phyloP scores from a whole-genome alignment of 2,797 vertebrate genomes.

The Galago senegalensis region DNA sequence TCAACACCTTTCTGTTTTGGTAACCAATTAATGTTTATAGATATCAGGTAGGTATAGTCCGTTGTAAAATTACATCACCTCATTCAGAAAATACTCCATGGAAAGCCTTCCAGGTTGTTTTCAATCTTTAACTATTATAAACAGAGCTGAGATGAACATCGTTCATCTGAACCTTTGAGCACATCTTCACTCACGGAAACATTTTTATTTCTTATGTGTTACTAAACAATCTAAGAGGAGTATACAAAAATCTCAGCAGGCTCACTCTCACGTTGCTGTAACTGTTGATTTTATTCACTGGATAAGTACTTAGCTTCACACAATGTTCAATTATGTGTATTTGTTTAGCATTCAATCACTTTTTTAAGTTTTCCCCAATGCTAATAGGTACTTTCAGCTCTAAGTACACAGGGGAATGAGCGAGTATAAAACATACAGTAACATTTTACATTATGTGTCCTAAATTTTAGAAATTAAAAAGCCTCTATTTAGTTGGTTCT shows the following conservation, averaged over 20 bases:
- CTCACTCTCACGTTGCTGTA: not conserved
- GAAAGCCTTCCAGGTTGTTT: not conserved
- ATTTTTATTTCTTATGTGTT: conserved; percentile 40
- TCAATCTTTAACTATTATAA: not conserved
- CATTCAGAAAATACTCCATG: not conserved
- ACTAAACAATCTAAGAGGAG: conserved; percentile 39
- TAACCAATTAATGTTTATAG: not conserved
- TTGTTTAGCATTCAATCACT: conserved; percentile 63
- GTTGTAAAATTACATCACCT: not conserved
- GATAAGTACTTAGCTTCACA: conserved; percentile 37
- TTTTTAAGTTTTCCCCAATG: conserved; percentile 56
- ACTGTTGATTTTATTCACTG: conserved; percentile 35
- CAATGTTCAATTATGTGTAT: conserved; percentile 60
- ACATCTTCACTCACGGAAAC: not conserved
- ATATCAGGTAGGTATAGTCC: not conserved
- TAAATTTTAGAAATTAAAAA: conserved; percentile 65
- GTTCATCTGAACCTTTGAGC: conserved; percentile 17
- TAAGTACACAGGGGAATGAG: conserved; percentile 20
- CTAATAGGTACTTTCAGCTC: conserved; percentile 25
- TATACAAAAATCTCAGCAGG: not conserved
- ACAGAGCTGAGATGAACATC: not conserved
- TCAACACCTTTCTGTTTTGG: not conserved
- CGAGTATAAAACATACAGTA: conserved; percentile 44
- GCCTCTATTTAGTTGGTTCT: not conserved
- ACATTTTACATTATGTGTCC: conserved; percentile 46